Evolutionary conservation across 92 coral and sea anemone genomes (phyloP), one percentile per base, ranked within the genome.

Genomic region (Porites rus): DNA sequence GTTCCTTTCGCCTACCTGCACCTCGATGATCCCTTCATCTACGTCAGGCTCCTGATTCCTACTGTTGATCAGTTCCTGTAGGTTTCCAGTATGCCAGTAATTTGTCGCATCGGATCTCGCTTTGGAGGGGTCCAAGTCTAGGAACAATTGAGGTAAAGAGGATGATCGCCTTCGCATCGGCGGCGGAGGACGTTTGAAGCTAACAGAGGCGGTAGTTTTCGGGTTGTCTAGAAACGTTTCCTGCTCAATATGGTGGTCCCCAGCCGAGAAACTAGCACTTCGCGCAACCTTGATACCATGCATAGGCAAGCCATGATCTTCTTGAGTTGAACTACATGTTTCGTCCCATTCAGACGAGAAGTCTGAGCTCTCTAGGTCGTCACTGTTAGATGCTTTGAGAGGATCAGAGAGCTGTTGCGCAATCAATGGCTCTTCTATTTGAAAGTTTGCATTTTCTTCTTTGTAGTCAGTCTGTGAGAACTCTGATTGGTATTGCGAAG

Each of bases 1-100:
- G 7, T 38, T 4, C 46, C 46, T 38, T 51, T 24, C 25, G 77
- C 97, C 56, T 67, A 97, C 99, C 98, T 97, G 98, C 70, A 97
- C 95, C 3, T 94, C 90, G 59, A 93, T 79, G 58, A 93, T 81
- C 10, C 98, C 99, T 84, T 97, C 99, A 51, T 97, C 98, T 21
- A 91, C 91, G 72, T 90, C 95, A 8, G 94, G 84, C 43, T 86
- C 98, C 83, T 86, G 91, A 25, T 95, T 95, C 63, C 96, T 83
- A 65, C 93, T 91, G 82, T 88, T 88, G 84, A 95, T 94, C 46
- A 95, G 82, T 20, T 90, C 93, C 80, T 93, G 98, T 18, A 95
- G 83, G 91, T 87, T 91, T 67, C 90, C 86, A 7, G 88, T 87
- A 81, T 76, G 75, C 62, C 85, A 69, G 69, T 84, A 31, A 56